Conservation (phyloP, 2,888 invertebrate species). For the Thecocarcelia acutangulata region DNA sequence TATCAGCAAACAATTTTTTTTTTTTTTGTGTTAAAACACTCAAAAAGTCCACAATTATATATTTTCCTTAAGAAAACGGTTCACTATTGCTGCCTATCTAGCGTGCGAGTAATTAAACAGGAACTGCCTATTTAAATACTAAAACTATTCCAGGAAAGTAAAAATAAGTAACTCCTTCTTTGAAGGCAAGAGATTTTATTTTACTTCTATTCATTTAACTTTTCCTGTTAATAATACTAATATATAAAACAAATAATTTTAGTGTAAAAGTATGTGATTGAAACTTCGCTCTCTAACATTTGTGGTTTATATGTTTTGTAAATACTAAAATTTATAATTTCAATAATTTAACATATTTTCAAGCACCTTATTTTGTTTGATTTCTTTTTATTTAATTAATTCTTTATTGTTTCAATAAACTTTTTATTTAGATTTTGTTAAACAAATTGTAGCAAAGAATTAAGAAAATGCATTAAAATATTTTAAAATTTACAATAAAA, state of each 20-base stretch:
- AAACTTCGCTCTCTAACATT: conserved; percentile 22
- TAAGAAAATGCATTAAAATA: conserved; percentile 59
- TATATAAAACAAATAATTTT: background rate
- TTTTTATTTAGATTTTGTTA: conserved; percentile 18
- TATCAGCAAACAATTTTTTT: no score
- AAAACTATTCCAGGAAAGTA: no score
- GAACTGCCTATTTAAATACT: no score
- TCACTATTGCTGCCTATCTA: no score
- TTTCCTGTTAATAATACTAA: background rate
- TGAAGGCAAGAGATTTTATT: no score
- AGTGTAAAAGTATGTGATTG: conserved; percentile 28
- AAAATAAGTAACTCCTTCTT: no score
- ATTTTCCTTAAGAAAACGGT: no score
- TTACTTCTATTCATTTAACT: background rate
- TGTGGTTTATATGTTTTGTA: conserved; percentile 56
- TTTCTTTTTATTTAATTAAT: conserved; percentile 15
- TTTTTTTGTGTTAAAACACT: no score
- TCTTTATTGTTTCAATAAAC: conserved; percentile 8
- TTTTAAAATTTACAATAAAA: conserved; percentile 26
- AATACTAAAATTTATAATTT: conserved; percentile 53
- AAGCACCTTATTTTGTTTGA: conserved; percentile 56
- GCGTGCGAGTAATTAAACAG: no score
- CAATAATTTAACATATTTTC: conserved; percentile 35
- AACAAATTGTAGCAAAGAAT: conserved; percentile 62
- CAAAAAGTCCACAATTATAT: no score